Percentiles rank a stretch among this genome's conserved stretches.
phyloP scores from a whole-genome alignment of 2,113 vertebrate genomes.

The Donacobius atricapilla region DNA sequence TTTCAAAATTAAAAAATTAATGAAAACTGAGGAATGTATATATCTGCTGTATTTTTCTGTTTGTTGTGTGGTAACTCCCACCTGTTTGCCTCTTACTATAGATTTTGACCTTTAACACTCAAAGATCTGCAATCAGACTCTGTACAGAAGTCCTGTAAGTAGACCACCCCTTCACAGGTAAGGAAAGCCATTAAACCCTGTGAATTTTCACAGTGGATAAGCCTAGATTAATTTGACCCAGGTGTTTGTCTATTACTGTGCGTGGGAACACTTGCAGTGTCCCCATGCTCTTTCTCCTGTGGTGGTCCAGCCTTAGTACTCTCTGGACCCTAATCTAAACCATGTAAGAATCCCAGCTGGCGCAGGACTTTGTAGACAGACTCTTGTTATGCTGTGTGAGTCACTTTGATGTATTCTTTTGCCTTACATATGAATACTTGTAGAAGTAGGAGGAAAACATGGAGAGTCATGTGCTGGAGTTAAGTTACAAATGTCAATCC shows the following conservation, averaged over 20 bases:
- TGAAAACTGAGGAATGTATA: not conserved
- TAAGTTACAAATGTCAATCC: not conserved
- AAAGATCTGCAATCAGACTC: not conserved
- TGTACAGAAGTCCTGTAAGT: constrained; percentile 12
- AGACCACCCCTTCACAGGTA: constrained; percentile 66
- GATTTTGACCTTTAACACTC: constrained; percentile 17
- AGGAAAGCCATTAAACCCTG: constrained; percentile 41
- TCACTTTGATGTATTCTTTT: constrained; percentile 44
- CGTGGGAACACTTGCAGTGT: constrained; percentile 53
- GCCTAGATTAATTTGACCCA: constrained; percentile 62
- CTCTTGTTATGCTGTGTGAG: constrained; percentile 15
- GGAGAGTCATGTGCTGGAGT: not conserved
- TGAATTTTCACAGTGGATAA: constrained; percentile 70
- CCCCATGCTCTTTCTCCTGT: constrained; percentile 13
- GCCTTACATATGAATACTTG: not conserved
- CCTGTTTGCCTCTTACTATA: not conserved
- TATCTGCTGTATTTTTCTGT: not conserved
- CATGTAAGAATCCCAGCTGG: constrained; percentile 42
- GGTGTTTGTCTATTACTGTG: constrained; percentile 50
- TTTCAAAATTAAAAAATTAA: not conserved
- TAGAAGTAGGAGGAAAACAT: not conserved
- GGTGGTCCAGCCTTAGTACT: constrained; percentile 51
- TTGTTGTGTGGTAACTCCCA: not conserved
- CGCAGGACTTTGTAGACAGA: not conserved
- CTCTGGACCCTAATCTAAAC: constrained; percentile 46